Percentiles rank a stretch among this genome's conserved stretches.
phyloP scores from a whole-genome alignment of 2,113 vertebrate species.

The Antechinus stuartii region DNA sequence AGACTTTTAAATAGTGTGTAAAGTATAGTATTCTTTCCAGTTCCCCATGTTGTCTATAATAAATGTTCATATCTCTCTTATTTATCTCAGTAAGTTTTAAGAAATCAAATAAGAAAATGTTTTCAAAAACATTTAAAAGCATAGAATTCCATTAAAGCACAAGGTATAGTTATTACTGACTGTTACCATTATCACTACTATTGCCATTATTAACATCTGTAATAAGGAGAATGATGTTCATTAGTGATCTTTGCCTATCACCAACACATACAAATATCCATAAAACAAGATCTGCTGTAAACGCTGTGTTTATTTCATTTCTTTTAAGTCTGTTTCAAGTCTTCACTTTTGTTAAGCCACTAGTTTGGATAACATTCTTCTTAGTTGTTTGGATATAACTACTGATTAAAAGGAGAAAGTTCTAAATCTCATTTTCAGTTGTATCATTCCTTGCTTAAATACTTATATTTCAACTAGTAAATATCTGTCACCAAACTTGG shows the following conservation, averaged over 20 bases:
- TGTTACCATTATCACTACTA: background rate
- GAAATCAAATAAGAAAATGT: background rate
- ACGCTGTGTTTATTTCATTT: conserved; percentile 1
- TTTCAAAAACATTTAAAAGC: background rate
- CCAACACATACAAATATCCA: background rate
- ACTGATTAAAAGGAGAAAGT: background rate
- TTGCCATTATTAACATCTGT: background rate
- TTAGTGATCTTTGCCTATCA: background rate
- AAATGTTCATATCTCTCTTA: background rate
- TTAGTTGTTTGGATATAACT: background rate
- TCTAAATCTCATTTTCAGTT: background rate
- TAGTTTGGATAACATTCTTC: background rate
- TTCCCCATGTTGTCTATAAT: background rate
- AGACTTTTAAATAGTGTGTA: background rate
- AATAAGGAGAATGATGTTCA: background rate
- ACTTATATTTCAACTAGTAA: conserved; percentile 15
- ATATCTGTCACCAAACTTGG: conserved; percentile 6
- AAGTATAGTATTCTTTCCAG: background rate
- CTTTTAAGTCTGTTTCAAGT: background rate
- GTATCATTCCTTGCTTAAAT: background rate
- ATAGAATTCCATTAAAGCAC: background rate
- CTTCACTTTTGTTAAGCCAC: background rate
- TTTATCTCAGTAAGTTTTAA: background rate
- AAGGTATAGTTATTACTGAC: background rate
- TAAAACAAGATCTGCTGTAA: background rate